phyloP scores from a whole-genome alignment of 2,888 invertebrate genomes.

The Stenodera caucasica region DNA sequence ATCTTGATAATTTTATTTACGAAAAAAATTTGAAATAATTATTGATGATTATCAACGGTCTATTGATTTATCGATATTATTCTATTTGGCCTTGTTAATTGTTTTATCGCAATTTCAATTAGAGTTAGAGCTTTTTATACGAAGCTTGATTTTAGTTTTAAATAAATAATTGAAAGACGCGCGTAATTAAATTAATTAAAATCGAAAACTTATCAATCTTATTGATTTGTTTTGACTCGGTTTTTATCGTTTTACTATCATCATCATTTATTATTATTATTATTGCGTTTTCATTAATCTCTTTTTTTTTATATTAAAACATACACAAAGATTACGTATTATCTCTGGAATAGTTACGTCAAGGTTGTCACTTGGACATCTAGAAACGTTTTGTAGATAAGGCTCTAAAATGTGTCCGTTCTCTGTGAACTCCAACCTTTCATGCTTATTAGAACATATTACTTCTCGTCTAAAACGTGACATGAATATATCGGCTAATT shows the following conservation, averaged over 20 bases:
- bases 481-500: constrained; percentile 27
- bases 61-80: no score
- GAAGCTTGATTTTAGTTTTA: no score
- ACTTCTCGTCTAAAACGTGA: constrained; percentile 30
- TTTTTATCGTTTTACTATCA: background rate
- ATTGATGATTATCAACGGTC: no score
- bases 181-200: no score
- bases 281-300: background rate
- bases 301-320: background rate
- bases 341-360: constrained; percentile 18
- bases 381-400: constrained; percentile 22
- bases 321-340: constrained; percentile 9
- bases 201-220: no score
- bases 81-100: no score
- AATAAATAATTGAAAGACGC: no score
- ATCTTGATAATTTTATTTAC: no score
- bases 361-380: constrained; percentile 22
- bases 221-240: background rate
- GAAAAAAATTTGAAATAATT: no score
- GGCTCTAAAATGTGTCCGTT: constrained; percentile 28
- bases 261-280: background rate
- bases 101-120: no score
- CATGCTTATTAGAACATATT: constrained; percentile 34
- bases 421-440: constrained; percentile 32
- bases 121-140: no score